Percentiles rank a stretch among this genome's conserved stretches.
Conservation (phyloP, 1,140 invertebrate species). For the Grapholita molesta region DNA sequence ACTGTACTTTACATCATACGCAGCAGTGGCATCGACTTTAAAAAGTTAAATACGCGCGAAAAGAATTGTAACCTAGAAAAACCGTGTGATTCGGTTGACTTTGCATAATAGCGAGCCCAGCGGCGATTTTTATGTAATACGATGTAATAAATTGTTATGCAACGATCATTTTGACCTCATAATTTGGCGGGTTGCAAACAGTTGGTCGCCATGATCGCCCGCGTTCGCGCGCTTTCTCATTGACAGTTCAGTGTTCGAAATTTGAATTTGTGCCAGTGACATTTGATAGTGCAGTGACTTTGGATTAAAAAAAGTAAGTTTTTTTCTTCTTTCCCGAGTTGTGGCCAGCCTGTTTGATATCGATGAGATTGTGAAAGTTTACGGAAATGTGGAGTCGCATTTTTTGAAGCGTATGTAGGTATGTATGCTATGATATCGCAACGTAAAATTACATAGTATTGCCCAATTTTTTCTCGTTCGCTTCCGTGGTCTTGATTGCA, state of each 20-base stretch:
- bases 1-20: neutral
- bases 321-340: neutral
- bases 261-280: conserved; percentile 46
- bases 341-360: neutral
- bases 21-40: neutral
- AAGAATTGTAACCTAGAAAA: conserved; percentile 43
- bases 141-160: conserved; percentile 60
- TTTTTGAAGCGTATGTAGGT: conserved; percentile 10
- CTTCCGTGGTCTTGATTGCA: neutral
- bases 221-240: conserved; percentile 52
- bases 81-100: conserved; percentile 32
- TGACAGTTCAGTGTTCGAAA: conserved; percentile 45
- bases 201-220: conserved; percentile 45
- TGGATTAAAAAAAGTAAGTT: conserved; percentile 8
- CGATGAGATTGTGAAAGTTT: conserved; percentile 10
- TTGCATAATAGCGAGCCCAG: conserved; percentile 64
- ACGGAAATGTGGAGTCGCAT: neutral
- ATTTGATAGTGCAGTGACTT: conserved; percentile 28
- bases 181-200: conserved; percentile 62
- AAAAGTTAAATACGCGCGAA: neutral
- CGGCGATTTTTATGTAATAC: conserved; percentile 71
- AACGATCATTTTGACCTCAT: conserved; percentile 68
- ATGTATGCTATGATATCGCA: conserved; percentile 9
- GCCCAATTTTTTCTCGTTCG: neutral
- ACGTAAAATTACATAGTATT: conserved; percentile 7